A percentile compares a stretch with the other conserved stretches of the same genome.
Conservation (phyloP, 92 coral and sea anemone genomes). For the Parazoanthus swiftii region DNA sequence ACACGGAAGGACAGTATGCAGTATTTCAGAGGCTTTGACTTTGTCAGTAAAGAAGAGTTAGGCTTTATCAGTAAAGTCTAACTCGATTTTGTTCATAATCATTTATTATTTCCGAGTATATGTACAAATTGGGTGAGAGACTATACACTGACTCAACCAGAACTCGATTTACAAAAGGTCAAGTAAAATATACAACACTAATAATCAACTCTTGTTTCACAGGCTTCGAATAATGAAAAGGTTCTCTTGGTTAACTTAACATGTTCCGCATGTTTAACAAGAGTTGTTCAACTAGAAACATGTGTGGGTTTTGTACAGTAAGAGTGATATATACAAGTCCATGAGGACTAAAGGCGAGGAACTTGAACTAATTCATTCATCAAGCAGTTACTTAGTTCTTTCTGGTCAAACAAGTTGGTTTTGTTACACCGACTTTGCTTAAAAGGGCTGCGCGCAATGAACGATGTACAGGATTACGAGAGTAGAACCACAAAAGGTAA, state of each 20-base stretch:
- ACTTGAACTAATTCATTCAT: background rate
- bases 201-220: background rate
- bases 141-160: background rate
- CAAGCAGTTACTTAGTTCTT: background rate
- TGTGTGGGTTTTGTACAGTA: background rate
- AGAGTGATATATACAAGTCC: background rate
- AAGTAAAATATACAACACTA: background rate
- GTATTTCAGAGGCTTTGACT: too few species aligned
- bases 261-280: conserved; percentile 18
- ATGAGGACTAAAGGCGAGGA: background rate
- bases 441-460: background rate
- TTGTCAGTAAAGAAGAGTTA: too few species aligned
- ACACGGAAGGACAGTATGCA: too few species aligned
- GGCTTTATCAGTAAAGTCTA: too few species aligned
- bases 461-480: background rate
- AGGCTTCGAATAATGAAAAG: background rate
- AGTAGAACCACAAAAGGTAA: background rate
- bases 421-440: background rate
- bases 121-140: background rate
- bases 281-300: background rate
- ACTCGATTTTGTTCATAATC: too few species aligned
- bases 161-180: background rate
- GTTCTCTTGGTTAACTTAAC: too few species aligned
- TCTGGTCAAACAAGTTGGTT: background rate
- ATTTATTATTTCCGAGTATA: background rate